Base-by-base conservation (phyloP, 1,140 invertebrate species). In the Drosophila pseudoananassae region DNA sequence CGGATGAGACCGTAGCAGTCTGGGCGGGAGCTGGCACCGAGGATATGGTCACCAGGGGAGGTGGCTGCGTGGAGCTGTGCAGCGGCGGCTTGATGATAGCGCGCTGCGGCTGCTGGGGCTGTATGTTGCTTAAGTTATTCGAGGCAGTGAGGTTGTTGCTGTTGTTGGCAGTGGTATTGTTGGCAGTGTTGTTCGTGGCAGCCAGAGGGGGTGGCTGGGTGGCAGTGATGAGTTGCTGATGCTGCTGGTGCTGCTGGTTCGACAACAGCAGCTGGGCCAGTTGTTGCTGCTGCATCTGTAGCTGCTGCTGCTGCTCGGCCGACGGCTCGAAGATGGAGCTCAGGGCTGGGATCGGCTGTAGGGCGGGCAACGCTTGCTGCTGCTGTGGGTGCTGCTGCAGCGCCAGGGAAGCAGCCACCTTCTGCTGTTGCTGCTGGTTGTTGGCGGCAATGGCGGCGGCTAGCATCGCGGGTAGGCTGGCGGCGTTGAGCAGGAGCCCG, bases 261-360 rank as follows among this genome's bases (percentile, higher is more conserved):
- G 71, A 65, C 23, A 88, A 61, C 40, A 82, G 45, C 47, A 89
- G 43, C 50, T 85, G 82, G 4, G 76, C 70, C 9, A 89, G 38
- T 25, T 88, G 84, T 51, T 89, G 84, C 23, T 87, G 83, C 71
- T 83, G 79, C 50, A 75, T 68, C 43, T 85, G 82, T 50, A 72
- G 65, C 36, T 75, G 69, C 20, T 84, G 81, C 46, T 76, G 79
- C 27, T 75, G 77, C 31, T 74, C 71, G 10, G 46, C 50, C 31
- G 75, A 64, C 9, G 83, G 66, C 66, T 85, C 88, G 40, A 91
- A 90, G 20, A 91, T 90, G 20, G 90, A 90, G 75, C 90, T 91
- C 31, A 91, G 46, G 46, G 90, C 88, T 17, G 90, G 90, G 46
- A 91, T 76, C 0, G 90, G 90, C 43, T 92, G 90, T 31, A 92